These are phyloP conservation scores for Morinoia aosen DNA, from an alignment of 2,888 invertebrate genomes.

Conservation along the genomic window DNA sequence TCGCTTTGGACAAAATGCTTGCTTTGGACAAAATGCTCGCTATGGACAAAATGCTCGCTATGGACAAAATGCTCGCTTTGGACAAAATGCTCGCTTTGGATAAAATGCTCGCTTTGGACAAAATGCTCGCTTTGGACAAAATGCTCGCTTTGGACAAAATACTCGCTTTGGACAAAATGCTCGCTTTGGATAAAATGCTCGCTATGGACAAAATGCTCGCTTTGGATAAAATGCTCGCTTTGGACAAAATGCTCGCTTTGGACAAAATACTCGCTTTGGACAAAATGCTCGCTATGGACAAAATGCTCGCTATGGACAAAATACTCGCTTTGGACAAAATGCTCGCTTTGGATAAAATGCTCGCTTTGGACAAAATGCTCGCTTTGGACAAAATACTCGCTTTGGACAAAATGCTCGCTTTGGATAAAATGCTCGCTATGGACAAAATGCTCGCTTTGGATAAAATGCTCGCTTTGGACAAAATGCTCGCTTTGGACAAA, in stretches of 20 bases:
- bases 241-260: not conserved
- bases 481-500: not conserved
- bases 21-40: not conserved
- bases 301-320: not conserved
- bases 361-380: not conserved
- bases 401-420: not conserved
- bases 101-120: not conserved
- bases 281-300: not conserved
- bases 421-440: not conserved
- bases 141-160: not conserved
- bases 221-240: not conserved
- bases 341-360: not conserved
- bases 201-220: not conserved
- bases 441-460: not conserved
- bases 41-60: not conserved
- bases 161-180: not conserved
- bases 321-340: not conserved
- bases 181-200: not conserved
- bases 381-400: too few relatives aligned
- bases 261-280: too few relatives aligned
- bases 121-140: not conserved
- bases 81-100: not conserved
- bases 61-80: not conserved
- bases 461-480: not conserved
- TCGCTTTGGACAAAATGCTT: not conserved